A percentile compares a stretch with the other conserved stretches of the same genome.
Conservation (phyloP, 1,140 invertebrate genomes). For the Mactra quadrangularis region DNA sequence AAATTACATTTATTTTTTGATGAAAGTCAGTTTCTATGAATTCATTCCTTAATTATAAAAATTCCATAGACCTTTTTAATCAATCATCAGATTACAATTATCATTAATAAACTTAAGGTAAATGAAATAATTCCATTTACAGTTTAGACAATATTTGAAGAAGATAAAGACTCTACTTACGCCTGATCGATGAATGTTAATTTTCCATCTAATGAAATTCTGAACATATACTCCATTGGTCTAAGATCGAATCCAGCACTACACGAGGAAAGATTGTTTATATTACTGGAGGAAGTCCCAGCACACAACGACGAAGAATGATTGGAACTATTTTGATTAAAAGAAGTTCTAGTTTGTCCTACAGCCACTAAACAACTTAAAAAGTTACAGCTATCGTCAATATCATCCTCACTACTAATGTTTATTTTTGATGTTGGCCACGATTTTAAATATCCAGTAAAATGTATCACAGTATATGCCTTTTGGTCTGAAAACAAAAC, state of each 20-base stretch:
- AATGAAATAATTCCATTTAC: too few species aligned
- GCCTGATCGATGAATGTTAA: slow-evolving; percentile 89
- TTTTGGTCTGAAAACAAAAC: slow-evolving; percentile 87
- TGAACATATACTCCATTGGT: slow-evolving; percentile 88
- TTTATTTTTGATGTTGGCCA: slow-evolving; percentile 92
- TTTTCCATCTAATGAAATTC: slow-evolving; percentile 87
- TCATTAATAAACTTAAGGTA: too few species aligned
- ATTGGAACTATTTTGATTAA: slow-evolving; percentile 60
- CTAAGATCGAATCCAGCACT: slow-evolving; percentile 72
- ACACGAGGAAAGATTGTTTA: slow-evolving; percentile 42
- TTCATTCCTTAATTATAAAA: too few species aligned
- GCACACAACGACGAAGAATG: slow-evolving; percentile 66
- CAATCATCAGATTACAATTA: too few species aligned
- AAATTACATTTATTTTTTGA: too few species aligned
- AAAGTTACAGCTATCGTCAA: slow-evolving; percentile 89
- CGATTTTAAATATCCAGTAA: slow-evolving; percentile 95
- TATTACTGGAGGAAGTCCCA: slow-evolving; percentile 68
- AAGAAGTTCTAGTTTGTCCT: slow-evolving; percentile 85
- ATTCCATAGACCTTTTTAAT: too few species aligned
- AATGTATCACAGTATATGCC: slow-evolving; percentile 91
- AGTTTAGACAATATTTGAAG: too few species aligned
- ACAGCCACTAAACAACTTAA: slow-evolving; percentile 90
- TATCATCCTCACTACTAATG: slow-evolving; percentile 86
- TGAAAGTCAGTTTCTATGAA: too few species aligned
- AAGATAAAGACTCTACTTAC: too few species aligned